phyloP scores from a whole-genome alignment of 2,113 vertebrate species.

The Nettapus auritus region DNA sequence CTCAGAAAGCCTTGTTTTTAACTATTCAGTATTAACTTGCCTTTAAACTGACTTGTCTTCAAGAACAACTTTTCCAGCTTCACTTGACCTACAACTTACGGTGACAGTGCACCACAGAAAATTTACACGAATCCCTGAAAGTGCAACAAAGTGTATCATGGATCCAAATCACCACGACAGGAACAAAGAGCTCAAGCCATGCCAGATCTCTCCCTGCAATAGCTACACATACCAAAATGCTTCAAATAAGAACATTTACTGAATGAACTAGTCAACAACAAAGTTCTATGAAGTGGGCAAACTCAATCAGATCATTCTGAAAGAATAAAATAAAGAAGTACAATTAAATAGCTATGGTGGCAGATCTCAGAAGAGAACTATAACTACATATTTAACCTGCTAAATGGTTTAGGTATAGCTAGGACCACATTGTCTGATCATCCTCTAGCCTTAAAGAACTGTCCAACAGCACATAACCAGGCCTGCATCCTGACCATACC shows the following conservation, averaged over 20 bases:
- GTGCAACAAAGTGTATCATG: fast-evolving
- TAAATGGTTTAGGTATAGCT: not conserved
- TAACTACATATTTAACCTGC: not conserved
- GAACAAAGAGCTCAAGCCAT: not conserved
- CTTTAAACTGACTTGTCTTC: not conserved
- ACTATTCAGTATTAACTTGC: not conserved
- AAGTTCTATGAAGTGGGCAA: not conserved
- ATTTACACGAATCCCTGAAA: not conserved
- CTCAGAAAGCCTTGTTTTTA: not conserved
- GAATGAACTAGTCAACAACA: not conserved
- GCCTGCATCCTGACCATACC: not conserved
- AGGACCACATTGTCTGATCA: not conserved
- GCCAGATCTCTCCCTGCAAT: too few relatives aligned
- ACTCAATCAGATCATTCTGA: not conserved
- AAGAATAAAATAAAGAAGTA: not conserved
- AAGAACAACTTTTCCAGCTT: not conserved
- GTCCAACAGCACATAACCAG: not conserved
- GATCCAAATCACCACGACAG: not conserved
- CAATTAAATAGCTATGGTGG: not conserved
- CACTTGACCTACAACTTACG: not conserved
- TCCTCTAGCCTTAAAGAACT: not conserved
- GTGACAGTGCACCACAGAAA: not conserved
- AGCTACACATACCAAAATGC: not conserved
- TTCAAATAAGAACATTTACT: not conserved
- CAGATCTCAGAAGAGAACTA: not conserved